Percentiles rank a stretch among this genome's conserved stretches.
Evolutionary conservation across 2,113 vertebrate species (phyloP).

Genomic region (Indicator indicator): DNA sequence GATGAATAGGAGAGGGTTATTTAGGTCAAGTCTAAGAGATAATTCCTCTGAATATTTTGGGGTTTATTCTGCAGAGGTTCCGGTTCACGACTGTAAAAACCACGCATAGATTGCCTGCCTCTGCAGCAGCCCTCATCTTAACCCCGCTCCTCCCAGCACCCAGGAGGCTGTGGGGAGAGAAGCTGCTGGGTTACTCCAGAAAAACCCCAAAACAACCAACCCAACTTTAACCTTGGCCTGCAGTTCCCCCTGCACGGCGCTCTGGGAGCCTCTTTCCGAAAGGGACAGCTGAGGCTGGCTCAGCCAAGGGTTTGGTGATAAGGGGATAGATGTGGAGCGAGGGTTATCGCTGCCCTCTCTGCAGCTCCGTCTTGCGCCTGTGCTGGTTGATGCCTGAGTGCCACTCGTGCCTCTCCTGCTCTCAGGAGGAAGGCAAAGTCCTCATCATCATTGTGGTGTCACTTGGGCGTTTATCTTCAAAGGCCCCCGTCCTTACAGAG

Average conservation of each 20-base stretch:
- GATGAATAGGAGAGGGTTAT: neutral
- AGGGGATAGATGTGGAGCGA: neutral
- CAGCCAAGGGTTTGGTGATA: neutral
- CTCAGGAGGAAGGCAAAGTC: neutral
- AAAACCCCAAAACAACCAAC: neutral
- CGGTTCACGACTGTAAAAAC: neutral
- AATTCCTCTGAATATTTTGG: neutral
- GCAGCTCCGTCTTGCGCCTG: rapidly evolving
- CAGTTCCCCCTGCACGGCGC: neutral
- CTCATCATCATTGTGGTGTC: neutral
- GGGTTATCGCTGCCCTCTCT: neutral
- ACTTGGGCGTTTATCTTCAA: neutral
- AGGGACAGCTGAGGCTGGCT: neutral
- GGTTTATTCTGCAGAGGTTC: neutral
- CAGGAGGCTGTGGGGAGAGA: neutral
- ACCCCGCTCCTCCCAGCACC: rapidly evolving
- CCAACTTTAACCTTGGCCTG: rapidly evolving
- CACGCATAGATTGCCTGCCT: rapidly evolving
- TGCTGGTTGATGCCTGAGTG: neutral
- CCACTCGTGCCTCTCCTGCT: neutral
- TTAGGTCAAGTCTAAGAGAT: neutral
- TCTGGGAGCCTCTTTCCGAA: rapidly evolving
- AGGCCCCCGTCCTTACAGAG: neutral
- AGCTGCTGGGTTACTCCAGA: neutral
- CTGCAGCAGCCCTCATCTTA: neutral